phyloP scores from a whole-genome alignment of 2,888 invertebrate species.

The Callyntrura guangdongensis region DNA sequence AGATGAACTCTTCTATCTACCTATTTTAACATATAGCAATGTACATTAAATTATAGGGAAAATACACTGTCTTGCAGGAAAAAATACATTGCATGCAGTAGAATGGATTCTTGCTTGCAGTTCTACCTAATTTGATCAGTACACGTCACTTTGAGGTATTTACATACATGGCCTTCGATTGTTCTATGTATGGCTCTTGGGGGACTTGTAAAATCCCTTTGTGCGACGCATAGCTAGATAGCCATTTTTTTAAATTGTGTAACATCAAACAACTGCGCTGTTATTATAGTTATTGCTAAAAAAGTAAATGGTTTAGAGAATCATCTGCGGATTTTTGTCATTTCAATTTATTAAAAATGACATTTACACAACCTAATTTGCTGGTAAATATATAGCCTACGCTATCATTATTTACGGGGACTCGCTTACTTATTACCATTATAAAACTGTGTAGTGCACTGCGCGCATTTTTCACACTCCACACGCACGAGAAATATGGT shows the following conservation, averaged over 20 bases:
- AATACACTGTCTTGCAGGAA: not conserved
- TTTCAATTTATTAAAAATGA: conserved; percentile 29
- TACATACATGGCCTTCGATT: not conserved
- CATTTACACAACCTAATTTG: conserved; percentile 30
- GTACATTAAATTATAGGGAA: not conserved
- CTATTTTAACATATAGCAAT: not conserved
- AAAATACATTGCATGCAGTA: not conserved
- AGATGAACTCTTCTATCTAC: not conserved
- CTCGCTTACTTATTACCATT: not conserved
- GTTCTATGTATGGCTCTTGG: not conserved
- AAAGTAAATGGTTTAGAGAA: conserved; percentile 5
- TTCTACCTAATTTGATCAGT: too few species aligned
- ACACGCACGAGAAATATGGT: not conserved
- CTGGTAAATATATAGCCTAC: not conserved
- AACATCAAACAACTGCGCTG: not conserved
- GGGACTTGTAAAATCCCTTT: not conserved
- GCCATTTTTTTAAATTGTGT: conserved; percentile 28
- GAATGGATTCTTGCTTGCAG: not conserved
- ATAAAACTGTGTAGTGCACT: too few species aligned
- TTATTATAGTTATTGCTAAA: conserved; percentile 44
- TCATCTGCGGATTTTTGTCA: conserved; percentile 32
- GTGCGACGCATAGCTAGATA: not conserved
- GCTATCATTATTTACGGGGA: not conserved
- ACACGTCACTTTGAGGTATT: not conserved
- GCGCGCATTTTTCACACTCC: not conserved